A percentile compares a stretch with the other conserved stretches of the same genome.
Evolutionary conservation across 2,888 invertebrate species (phyloP).

Genomic region (Synanthedon myopaeformis): DNA sequence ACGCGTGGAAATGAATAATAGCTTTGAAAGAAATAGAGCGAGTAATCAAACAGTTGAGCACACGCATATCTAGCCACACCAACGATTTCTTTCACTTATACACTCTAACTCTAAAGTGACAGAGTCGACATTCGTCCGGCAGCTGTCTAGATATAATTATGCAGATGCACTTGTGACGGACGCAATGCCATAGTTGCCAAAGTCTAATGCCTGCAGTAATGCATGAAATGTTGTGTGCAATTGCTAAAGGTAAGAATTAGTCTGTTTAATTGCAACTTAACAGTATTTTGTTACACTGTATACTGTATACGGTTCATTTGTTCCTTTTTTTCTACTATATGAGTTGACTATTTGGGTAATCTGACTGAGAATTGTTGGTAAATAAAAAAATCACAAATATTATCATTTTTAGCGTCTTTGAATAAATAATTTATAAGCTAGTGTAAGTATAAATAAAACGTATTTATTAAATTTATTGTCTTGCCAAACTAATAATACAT

Average conservation of each 20-base stretch:
- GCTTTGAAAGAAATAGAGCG: slow-evolving; percentile 50
- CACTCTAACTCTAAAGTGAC: slow-evolving; percentile 5
- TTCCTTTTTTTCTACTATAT: neutral
- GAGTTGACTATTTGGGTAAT: too few relatives aligned
- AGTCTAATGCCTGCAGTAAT: slow-evolving; percentile 27
- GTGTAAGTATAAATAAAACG: too few relatives aligned
- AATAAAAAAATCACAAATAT: too few relatives aligned
- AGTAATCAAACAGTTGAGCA: slow-evolving; percentile 36
- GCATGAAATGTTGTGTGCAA: slow-evolving; percentile 27
- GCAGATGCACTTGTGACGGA: slow-evolving; percentile 21
- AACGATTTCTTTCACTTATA: slow-evolving; percentile 4
- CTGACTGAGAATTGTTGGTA: too few relatives aligned
- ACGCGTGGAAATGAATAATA: slow-evolving; percentile 41
- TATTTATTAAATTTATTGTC: too few relatives aligned
- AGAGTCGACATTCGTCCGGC: slow-evolving; percentile 9
- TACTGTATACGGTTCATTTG: neutral
- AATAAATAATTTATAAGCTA: too few relatives aligned
- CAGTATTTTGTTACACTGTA: neutral
- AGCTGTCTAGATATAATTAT: slow-evolving; percentile 5
- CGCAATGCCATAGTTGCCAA: slow-evolving; percentile 36
- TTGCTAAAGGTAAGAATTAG: slow-evolving; percentile 6
- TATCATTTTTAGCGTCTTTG: too few relatives aligned
- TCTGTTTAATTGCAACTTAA: neutral
- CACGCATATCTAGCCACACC: neutral
- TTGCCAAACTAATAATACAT: too few relatives aligned